These are phyloP conservation scores for Eretmocerus hayati DNA, from an alignment of 2,888 invertebrate species.

Conservation along the genomic window DNA sequence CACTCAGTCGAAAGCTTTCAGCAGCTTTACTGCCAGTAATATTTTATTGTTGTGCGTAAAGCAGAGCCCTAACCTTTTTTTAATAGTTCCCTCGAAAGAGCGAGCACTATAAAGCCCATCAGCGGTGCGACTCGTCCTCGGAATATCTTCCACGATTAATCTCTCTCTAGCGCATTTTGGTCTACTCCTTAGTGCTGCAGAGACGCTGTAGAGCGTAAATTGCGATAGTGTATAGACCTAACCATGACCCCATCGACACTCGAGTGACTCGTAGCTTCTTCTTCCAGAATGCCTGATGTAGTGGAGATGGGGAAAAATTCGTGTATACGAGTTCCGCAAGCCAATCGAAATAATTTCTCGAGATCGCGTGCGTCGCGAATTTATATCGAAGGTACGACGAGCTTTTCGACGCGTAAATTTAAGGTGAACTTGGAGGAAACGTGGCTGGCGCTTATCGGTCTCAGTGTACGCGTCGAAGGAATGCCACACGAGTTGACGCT, in stretches of 20 bases:
- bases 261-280: neutral
- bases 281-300: neutral
- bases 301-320: too few species aligned
- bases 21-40: slow-evolving; percentile 19
- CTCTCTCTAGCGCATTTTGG: too few species aligned
- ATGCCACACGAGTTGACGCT: neutral
- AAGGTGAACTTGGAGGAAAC: neutral
- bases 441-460: neutral
- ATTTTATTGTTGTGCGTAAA: slow-evolving; percentile 19
- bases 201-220: too few species aligned
- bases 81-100: slow-evolving; percentile 13
- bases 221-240: too few species aligned
- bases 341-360: slow-evolving; percentile 17
- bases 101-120: slow-evolving; percentile 7
- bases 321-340: too few species aligned
- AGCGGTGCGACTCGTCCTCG: neutral
- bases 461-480: too few species aligned
- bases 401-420: neutral
- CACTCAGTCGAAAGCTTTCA: slow-evolving; percentile 11
- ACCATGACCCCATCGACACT: too few species aligned
- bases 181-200: too few species aligned
- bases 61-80: slow-evolving; percentile 6
- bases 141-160: neutral
- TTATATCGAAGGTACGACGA: neutral
- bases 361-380: slow-evolving; percentile 9